phyloP scores from a whole-genome alignment of 1,140 invertebrate genomes.

The Diorhabda carinulata region DNA sequence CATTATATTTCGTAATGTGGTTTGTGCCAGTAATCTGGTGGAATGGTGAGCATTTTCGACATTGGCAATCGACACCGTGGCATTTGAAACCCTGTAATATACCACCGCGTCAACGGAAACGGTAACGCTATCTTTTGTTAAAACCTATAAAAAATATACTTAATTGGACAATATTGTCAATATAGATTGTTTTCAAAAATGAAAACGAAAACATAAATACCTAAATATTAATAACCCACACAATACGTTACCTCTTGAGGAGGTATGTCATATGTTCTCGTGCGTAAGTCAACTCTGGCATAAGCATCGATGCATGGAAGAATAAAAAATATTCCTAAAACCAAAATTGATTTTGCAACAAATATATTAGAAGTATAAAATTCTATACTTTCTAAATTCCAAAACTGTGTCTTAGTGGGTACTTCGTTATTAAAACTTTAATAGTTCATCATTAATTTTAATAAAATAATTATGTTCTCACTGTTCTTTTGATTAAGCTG shows the following conservation, averaged over 20 bases:
- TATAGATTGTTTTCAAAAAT: too few species aligned
- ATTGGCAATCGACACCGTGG: conserved; percentile 93
- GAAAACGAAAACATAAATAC: too few species aligned
- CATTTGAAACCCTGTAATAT: conserved; percentile 92
- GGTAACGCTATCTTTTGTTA: conserved; percentile 92
- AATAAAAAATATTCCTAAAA: conserved; percentile 88
- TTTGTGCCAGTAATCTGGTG: conserved; percentile 83
- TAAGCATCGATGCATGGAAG: conserved; percentile 92
- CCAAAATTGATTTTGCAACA: conserved; percentile 23
- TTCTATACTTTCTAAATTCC: too few species aligned
- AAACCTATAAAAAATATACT: conserved; percentile 58
- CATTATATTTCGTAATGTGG: conserved; percentile 90
- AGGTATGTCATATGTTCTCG: conserved; percentile 89
- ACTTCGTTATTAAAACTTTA: too few species aligned
- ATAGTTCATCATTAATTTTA: too few species aligned
- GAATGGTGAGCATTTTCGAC: conserved; percentile 95
- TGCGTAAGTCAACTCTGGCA: conserved; percentile 84
- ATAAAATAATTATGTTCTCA: too few species aligned
- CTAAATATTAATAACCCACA: too few species aligned
- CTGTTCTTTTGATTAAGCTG: too few species aligned
- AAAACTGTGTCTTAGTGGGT: too few species aligned
- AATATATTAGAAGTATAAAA: too few species aligned
- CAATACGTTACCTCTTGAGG: conserved; percentile 77
- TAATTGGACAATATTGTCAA: too few species aligned
- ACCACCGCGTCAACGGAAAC: conserved; percentile 93